Evolutionary conservation across 1,140 invertebrate genomes (phyloP).

Genomic region (Eulimnadia texana): DNA sequence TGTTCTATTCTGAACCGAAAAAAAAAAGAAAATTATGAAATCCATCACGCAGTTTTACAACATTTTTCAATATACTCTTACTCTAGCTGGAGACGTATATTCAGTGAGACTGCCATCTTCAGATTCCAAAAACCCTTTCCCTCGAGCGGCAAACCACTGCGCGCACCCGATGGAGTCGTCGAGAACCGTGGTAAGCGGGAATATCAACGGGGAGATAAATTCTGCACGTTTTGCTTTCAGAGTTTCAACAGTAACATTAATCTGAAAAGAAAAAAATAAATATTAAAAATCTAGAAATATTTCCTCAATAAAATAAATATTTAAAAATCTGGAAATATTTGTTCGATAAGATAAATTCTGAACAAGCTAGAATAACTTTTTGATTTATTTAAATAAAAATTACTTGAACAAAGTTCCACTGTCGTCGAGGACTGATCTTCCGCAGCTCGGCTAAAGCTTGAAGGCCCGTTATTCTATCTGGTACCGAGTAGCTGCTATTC

Average conservation of each 20-base stretch:
- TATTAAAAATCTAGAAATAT: not conserved
- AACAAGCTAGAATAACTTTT: not conserved
- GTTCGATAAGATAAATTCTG: no score
- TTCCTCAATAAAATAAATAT: not conserved
- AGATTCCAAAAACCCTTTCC: constrained; percentile 35
- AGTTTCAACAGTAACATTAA: constrained; percentile 59
- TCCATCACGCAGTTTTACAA: not conserved
- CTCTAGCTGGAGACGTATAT: constrained; percentile 47
- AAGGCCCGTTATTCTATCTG: constrained; percentile 63
- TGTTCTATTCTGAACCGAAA: no score
- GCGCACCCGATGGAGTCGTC: constrained; percentile 89
- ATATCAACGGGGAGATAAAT: constrained; percentile 57
- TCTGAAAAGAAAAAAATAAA: constrained; percentile 32
- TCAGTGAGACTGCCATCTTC: constrained; percentile 19
- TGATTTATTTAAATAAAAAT: constrained; percentile 1
- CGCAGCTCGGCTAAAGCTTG: constrained; percentile 56
- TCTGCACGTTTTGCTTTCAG: constrained; percentile 38
- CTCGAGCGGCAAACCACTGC: constrained; percentile 85
- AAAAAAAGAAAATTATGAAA: no score
- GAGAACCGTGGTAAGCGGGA: constrained; percentile 70
- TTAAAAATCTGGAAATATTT: no score
- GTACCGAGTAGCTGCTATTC: constrained; percentile 35
- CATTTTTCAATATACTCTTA: constrained; percentile 29
- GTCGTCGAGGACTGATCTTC: constrained; percentile 47
- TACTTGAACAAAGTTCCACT: constrained; percentile 56